Percentiles rank a stretch among this genome's conserved stretches.
Evolutionary conservation across 2,113 vertebrate genomes (phyloP).

Genomic region (Psittacus erithacus): DNA sequence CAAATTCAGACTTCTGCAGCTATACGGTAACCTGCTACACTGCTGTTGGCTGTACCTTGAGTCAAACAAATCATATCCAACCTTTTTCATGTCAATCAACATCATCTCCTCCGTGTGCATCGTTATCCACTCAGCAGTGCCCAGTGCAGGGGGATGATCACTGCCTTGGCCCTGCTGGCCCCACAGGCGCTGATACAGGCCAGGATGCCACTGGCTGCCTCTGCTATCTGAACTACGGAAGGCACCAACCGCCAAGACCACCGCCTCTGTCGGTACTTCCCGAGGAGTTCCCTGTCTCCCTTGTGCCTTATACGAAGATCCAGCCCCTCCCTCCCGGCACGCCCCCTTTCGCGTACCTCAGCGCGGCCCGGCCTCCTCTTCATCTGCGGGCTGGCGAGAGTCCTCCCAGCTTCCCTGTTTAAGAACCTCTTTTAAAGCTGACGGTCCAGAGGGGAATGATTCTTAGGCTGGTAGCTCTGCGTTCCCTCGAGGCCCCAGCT

Average conservation of each 20-base stretch:
- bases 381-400: neutral
- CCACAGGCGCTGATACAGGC: neutral
- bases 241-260: accelerated
- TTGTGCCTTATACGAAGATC: accelerated
- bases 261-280: accelerated
- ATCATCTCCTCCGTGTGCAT: neutral
- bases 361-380: neutral
- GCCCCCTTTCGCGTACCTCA: neutral
- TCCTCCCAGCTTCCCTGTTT: neutral
- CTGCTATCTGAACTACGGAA: neutral
- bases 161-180: neutral
- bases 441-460: too few relatives aligned
- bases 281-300: accelerated
- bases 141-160: neutral
- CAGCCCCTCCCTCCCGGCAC: too few relatives aligned
- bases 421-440: too few relatives aligned
- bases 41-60: too few relatives aligned
- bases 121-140: neutral
- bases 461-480: too few relatives aligned
- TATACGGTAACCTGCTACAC: too few relatives aligned
- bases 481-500: neutral
- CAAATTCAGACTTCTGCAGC: neutral
- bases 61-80: neutral
- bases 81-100: neutral
- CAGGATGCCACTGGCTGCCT: neutral